Base-by-base conservation (phyloP, 2,797 vertebrate species). In the Spinibarbus caldwelli region DNA sequence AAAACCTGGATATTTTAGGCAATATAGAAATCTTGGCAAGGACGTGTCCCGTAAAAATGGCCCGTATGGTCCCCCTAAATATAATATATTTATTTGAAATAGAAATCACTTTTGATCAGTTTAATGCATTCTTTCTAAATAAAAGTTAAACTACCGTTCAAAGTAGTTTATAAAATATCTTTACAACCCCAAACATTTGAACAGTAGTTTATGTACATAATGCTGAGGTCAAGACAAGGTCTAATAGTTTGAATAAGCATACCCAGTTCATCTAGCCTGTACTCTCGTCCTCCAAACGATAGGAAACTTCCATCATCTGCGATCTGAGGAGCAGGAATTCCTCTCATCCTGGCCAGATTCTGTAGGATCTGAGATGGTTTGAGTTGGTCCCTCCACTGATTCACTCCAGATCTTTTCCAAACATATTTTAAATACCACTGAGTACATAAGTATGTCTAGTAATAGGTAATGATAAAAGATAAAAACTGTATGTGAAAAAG, bases 321-420 rank as follows among this genome's bases (percentile, higher is more conserved):
- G 2, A 95, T 93, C 72, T 95, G 87, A 45, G 98, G 97, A 71
- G 94, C 95, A 43, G 96, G 91, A 86, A 96, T 90, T 81, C 97
- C 96, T 94, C 96, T 99, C 66, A 98, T 93, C 79, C 96, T 95
- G 85, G 98, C 96, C 62, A 97, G 81, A 67, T 97, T 97, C 86
- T 98, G 96, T 85, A 99, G 86, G 86, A 99, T 91, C 90, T 98
- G 93, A 17, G 97, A 96, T 0, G 98, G 98, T 92, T 96, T 99
- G 87, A 96, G 82, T 71, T 99, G 98, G 90, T 99, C 98, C 86
- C 98, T 91, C 98, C 98, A 99, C 86, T 96, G 95, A 91, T 99
- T 99, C 86, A 97, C 90, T 83, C 98, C 98, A 90, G 98, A 97
- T 77, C 98, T 99, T 72, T 47, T 82, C 23, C 72, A 54, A 36